A percentile compares a stretch with the other conserved stretches of the same genome.
These are phyloP conservation scores for Gallinago stenura DNA, from an alignment of 2,797 vertebrate genomes.

Conservation along the genomic window DNA sequence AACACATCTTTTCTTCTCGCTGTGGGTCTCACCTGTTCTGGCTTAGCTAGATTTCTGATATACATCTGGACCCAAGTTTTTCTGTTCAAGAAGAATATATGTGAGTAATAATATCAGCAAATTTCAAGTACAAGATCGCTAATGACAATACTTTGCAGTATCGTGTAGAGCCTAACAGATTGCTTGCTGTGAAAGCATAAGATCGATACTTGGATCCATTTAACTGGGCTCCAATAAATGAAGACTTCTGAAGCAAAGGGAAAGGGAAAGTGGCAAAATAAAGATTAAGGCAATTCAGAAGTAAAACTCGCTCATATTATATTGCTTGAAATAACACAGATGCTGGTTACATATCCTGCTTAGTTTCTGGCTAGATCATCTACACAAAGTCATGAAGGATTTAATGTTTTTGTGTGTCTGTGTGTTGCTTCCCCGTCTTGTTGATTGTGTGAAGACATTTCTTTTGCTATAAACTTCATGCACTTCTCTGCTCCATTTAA, in stretches of 20 bases:
- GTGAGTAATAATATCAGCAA: not conserved
- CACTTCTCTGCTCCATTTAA: not conserved
- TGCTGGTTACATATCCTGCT: not conserved
- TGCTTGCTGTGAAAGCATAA: not conserved
- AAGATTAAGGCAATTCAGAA: not conserved
- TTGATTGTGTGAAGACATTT: not conserved
- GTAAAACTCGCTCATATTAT: not conserved
- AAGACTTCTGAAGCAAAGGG: not conserved
- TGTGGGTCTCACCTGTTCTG: not conserved
- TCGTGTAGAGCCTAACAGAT: not conserved
- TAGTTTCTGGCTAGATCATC: not conserved
- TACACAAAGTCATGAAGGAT: not conserved
- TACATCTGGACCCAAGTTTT: not conserved
- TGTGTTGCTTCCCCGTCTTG: not conserved
- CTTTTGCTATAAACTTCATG: not conserved
- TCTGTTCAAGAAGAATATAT: not conserved
- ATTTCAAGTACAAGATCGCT: not conserved
- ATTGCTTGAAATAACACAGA: not conserved
- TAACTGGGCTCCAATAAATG: not conserved
- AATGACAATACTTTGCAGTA: not conserved
- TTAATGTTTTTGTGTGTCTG: not conserved
- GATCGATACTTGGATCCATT: not conserved
- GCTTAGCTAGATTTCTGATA: not conserved
- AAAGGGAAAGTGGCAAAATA: not conserved
- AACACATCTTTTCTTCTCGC: not conserved